Conservation (phyloP, 2,888 invertebrate genomes). For the Myopa tessellatipennis region DNA sequence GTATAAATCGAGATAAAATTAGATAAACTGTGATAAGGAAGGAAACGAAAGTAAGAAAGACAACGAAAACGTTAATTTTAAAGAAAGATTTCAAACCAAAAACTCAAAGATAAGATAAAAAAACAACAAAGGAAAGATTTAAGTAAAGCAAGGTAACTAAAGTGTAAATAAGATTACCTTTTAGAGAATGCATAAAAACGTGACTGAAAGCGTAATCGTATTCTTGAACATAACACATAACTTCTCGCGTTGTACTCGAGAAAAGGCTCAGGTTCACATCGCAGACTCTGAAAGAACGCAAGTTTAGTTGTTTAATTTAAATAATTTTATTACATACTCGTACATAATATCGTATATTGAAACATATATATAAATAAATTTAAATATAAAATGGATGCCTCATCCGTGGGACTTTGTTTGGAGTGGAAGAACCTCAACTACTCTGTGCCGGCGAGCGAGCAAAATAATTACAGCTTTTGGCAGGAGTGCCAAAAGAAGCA, state of each 20-base stretch:
- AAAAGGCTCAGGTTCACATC: no score
- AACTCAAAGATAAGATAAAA: conserved; percentile 8
- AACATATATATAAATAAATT: not conserved
- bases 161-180: not conserved
- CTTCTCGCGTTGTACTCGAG: no score
- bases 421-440: conserved; percentile 66
- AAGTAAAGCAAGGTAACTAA: not conserved
- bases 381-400: conserved; percentile 28
- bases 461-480: conserved; percentile 65
- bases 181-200: not conserved
- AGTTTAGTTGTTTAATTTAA: no score
- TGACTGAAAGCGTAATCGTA: not conserved
- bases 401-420: conserved; percentile 56
- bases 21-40: not conserved
- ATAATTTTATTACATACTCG: no score
- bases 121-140: not conserved
- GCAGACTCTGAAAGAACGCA: no score
- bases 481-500: conserved; percentile 58
- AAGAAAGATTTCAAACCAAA: not conserved
- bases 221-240: no score
- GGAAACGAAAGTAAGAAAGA: not conserved
- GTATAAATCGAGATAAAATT: not conserved
- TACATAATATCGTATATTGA: no score
- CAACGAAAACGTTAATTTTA: not conserved
- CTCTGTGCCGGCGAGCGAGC: conserved; percentile 62